phyloP scores from a whole-genome alignment of 2,888 invertebrate species.

The Noctua fimbriata region DNA sequence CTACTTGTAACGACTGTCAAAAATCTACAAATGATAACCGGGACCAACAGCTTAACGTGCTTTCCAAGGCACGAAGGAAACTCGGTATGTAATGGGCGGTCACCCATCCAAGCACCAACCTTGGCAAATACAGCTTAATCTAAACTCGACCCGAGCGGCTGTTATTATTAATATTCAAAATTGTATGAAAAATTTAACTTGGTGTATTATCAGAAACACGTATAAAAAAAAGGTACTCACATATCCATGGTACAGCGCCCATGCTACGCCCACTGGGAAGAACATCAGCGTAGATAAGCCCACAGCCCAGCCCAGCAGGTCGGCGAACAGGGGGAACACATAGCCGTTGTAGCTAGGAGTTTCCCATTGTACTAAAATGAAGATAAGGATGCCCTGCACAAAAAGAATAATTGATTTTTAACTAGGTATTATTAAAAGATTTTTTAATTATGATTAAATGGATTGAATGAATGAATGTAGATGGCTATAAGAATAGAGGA shows the following conservation, averaged over 20 bases:
- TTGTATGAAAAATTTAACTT: not conserved
- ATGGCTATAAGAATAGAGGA: no score
- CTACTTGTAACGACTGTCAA: no score
- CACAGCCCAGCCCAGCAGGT: slow-evolving; percentile 93
- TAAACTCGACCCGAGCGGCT: no score
- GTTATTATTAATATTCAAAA: not conserved
- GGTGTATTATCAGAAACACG: not conserved
- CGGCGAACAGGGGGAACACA: slow-evolving; percentile 93
- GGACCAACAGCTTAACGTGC: no score
- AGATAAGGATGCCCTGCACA: slow-evolving; percentile 92
- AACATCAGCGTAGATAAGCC: slow-evolving; percentile 93
- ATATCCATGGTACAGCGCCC: slow-evolving; percentile 84
- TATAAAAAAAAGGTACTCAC: slow-evolving; percentile 76
- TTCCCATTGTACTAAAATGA: slow-evolving; percentile 92
- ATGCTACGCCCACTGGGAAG: slow-evolving; percentile 91
- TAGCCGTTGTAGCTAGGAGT: slow-evolving; percentile 92
- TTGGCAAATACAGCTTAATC: no score
- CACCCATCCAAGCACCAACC: no score
- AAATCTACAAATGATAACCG: no score
- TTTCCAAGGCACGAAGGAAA: no score
- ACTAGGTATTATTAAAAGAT: no score
- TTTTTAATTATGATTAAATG: no score
- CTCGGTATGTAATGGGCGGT: no score
- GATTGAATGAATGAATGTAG: not conserved
- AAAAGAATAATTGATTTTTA: not conserved